Evolutionary conservation across 1,140 invertebrate species (phyloP).

Genomic region (Orchestia grillus): DNA sequence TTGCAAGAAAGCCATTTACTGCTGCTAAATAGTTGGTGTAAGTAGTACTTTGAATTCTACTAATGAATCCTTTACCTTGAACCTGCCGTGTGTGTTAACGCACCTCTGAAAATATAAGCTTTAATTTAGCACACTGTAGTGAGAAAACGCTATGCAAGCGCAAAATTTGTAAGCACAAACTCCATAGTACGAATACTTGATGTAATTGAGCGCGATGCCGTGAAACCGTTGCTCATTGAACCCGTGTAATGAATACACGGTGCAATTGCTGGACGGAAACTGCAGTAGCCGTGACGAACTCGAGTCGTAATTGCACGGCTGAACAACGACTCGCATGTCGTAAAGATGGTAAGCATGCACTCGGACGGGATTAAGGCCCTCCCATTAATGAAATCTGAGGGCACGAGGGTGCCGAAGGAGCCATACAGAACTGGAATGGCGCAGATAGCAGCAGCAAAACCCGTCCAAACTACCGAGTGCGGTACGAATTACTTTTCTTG

Average conservation of each 20-base stretch:
- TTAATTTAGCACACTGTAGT: background rate
- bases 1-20: background rate
- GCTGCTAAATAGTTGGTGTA: background rate
- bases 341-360: constrained; percentile 7
- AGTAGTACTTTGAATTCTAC: background rate
- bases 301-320: background rate
- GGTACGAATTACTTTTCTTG: background rate
- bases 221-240: background rate
- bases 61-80: no score
- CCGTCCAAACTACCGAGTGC: background rate
- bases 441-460: background rate
- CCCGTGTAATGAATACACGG: background rate
- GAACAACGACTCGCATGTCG: background rate
- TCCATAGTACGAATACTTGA: background rate
- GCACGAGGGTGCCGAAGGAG: background rate
- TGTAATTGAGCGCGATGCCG: background rate
- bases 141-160: background rate
- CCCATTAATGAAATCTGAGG: constrained; percentile 7
- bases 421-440: background rate
- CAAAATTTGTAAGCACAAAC: background rate
- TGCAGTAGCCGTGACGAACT: background rate
- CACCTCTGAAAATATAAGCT: no score
- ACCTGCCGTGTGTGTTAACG: no score
- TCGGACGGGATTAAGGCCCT: background rate
- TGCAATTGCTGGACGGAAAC: background rate